These are phyloP conservation scores for Rhinella marina DNA, from an alignment of 2,797 vertebrate species.

Conservation along the genomic window DNA sequence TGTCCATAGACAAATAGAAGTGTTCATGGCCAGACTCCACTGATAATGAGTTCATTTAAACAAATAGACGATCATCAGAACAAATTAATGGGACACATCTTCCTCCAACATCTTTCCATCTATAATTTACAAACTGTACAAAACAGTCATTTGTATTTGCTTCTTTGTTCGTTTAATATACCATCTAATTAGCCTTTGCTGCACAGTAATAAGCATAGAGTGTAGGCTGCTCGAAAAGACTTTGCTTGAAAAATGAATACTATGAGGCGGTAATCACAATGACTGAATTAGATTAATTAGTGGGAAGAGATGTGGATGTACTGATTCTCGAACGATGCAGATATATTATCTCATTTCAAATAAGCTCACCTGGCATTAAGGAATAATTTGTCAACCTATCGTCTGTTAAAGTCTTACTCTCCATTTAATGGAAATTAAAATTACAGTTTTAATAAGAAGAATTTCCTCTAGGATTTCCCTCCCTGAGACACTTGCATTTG, in stretches of 20 bases:
- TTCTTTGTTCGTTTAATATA: conserved; percentile 66
- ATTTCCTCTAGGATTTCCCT: conserved; percentile 81
- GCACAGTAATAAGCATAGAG: conserved; percentile 80
- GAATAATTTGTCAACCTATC: conserved; percentile 82
- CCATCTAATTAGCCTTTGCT: conserved; percentile 84
- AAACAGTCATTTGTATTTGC: conserved; percentile 71
- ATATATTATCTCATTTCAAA: conserved; percentile 81
- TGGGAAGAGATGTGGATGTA: conserved; percentile 75
- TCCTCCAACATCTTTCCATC: conserved; percentile 36
- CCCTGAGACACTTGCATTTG: conserved; percentile 79
- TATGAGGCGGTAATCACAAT: conserved; percentile 79
- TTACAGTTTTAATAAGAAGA: conserved; percentile 85
- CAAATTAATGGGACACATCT: conserved; percentile 41
- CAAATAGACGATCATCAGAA: conserved; percentile 39
- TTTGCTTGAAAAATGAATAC: conserved; percentile 78
- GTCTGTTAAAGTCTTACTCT: conserved; percentile 81
- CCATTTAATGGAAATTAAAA: conserved; percentile 86
- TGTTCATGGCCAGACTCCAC: conserved; percentile 16
- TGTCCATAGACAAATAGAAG: conserved; percentile 16
- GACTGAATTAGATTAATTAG: conserved; percentile 86
- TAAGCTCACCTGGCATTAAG: conserved; percentile 84
- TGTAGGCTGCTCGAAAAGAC: conserved; percentile 77
- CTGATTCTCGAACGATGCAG: conserved; percentile 78
- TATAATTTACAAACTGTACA: conserved; percentile 54
- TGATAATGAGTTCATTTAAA: conserved; percentile 48